Conservation (phyloP, 2,797 vertebrate genomes). For the Microtus agrestis region DNA sequence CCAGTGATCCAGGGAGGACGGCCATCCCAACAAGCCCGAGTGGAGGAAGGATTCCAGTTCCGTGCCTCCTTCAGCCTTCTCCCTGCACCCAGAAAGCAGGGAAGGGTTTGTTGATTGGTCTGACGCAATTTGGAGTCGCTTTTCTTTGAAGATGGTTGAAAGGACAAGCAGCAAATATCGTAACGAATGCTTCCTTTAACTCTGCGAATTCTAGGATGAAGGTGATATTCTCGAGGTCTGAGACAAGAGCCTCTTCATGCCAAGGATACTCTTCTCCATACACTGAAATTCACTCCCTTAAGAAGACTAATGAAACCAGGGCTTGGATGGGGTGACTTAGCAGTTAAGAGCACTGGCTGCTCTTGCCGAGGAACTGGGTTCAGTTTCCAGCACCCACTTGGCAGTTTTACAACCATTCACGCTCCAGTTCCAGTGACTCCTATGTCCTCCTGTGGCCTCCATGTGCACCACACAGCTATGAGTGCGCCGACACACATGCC, state of each 20-base stretch:
- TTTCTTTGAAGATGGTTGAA: constrained; percentile 79
- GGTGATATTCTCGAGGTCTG: constrained; percentile 83
- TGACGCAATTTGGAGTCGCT: constrained; percentile 36
- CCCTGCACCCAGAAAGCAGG: background rate
- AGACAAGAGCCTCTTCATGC: constrained; percentile 86
- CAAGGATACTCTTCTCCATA: constrained; percentile 85
- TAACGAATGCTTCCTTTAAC: constrained; percentile 86
- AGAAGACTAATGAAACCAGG: constrained; percentile 40
- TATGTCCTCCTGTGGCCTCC: background rate
- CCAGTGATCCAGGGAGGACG: constrained; percentile 64
- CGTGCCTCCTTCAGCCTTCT: background rate
- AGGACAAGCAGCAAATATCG: constrained; percentile 82
- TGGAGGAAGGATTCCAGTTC: background rate
- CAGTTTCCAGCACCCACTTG: background rate
- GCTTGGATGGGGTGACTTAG: background rate
- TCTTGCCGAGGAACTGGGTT: background rate
- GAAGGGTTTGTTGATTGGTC: constrained; percentile 39
- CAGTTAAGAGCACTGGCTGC: background rate
- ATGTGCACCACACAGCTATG: background rate
- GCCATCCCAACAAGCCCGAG: constrained; percentile 44
- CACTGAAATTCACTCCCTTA: constrained; percentile 82
- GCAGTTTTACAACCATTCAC: background rate
- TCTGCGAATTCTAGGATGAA: constrained; percentile 73
- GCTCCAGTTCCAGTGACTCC: background rate
- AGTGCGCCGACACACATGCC: background rate